Base-by-base conservation (phyloP, 2,797 vertebrate genomes). In the Betta splendens region DNA sequence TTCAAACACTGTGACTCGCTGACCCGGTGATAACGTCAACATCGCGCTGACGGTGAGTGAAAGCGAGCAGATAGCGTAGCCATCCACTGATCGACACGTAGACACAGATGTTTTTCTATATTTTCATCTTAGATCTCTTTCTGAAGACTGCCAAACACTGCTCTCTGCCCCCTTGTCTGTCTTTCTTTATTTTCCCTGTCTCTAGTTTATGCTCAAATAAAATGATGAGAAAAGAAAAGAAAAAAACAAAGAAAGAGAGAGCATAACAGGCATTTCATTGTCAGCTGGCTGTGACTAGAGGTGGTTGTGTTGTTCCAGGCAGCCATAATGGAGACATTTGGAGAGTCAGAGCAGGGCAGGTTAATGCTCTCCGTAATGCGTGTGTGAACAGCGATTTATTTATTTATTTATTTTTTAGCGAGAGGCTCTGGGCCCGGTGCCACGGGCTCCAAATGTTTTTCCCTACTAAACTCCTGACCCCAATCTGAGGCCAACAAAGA, bases 381-480 rank as follows among this genome's bases (percentile, higher is more conserved):
- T 80, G 79, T 79, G 78, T 69, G 86, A 85, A 87, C 79, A 81
- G 73, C 53, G 16, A 77, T 84, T 80, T 88, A 67, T 77, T 81
- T 71, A 55, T 48, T 55, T 48, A 39, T 45, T 40, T 13, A 52
- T 60, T 44, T 64, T 36, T 29, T 35, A 44, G 37, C n/a, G 47
- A 81, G 81, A 81, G 76, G 68, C 78, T 88, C 86, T 78, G 87
- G 88, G 89, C 89, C 85, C 75, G 1, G 77, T 85, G 89, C 89
- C 89, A 88, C 84, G 23, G 31, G 74, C 86, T 90, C 81, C 70
- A 84, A 91, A 90, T 88, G 87, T 87, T 90, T 86, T 89, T 90
- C 86, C 88, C 90, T 85, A 90, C 87, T 92, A 91, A 91, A 92
- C 91, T 91, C 79, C 79, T 90, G 89, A 92, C 91, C 90, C 81